Base-by-base conservation (phyloP, 1,140 invertebrate genomes). In the Ceratina calcarata region DNA sequence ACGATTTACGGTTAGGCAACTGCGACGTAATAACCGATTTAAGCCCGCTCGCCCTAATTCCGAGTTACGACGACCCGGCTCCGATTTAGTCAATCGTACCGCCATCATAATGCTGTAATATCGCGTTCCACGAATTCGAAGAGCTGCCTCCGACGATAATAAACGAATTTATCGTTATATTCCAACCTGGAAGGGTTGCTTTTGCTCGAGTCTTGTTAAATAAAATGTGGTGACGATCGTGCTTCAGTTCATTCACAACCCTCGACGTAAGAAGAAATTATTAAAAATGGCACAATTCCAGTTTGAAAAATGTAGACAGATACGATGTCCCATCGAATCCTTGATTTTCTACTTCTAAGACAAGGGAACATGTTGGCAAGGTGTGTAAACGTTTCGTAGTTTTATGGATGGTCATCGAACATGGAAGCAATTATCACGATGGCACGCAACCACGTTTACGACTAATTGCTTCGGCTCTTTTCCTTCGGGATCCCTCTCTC, bases 31-130 rank as follows among this genome's bases (percentile, higher is more conserved):
- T 85, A 87, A 87, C 85, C 85, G 70, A 87, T 87, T 80, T 85
- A 84, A 85, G 83, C 83, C 74, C 67, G 64, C 61, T 70, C 79
- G 80, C 68, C 75, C 78, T 87, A 85, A 87, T 86, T 79, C 80
- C 72, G 69, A 84, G 86, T 87, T 87, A 87, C 86, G 86, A 87
- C 80, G 82, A 69, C 79, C 84, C 70, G 45, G 72, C 82, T 67
- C 82, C 86, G 82, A 85, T 87, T 87, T 87, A 87, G 86, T 87
- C 86, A 87, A 87, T 87, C 85, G 86, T 87, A 87, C 71, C 65
- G 66, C 80, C 77, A 80, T 87, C 85, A 86, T 81, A 80, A 83
- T 75, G 74, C 75, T 82, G 80, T 87, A 87, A 87, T 87, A 78
- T 87, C 76, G 82, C 86, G 78, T 73, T 68, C 62, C 49, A 51